Conservation (phyloP, 1,140 invertebrate species). For the Lasaia peninsularis region DNA sequence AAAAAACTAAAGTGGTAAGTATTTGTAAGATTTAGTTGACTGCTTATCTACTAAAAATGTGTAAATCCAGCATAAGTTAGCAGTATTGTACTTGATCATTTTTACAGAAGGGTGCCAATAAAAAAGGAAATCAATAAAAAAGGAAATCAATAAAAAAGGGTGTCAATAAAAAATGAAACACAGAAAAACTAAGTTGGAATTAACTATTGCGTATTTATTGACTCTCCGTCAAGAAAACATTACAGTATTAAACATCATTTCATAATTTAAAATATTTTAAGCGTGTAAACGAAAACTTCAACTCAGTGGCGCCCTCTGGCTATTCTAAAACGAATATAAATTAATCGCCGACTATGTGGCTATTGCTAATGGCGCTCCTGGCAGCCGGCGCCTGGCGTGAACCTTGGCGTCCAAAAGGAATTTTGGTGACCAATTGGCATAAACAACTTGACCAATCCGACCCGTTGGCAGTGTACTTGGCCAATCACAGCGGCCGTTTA, state of each 20-base stretch:
- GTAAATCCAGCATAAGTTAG: too few species aligned
- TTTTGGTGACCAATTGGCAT: constrained; percentile 29
- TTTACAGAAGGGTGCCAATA: too few species aligned
- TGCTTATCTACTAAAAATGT: too few species aligned
- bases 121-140: too few species aligned
- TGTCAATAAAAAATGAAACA: constrained; percentile 42
- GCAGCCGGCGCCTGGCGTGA: constrained; percentile 41
- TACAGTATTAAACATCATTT: constrained; percentile 66
- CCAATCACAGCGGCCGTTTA: constrained; percentile 14
- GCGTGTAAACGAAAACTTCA: constrained; percentile 65
- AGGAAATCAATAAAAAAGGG: neutral
- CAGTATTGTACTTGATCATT: too few species aligned
- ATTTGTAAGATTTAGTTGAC: too few species aligned
- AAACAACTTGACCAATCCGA: constrained; percentile 25
- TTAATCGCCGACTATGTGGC: constrained; percentile 68
- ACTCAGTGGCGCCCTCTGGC: constrained; percentile 60
- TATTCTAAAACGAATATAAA: constrained; percentile 77
- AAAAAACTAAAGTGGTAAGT: too few species aligned
- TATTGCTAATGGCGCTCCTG: constrained; percentile 58
- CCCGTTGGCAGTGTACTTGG: constrained; percentile 18
- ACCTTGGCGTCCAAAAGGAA: constrained; percentile 32
- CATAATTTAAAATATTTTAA: constrained; percentile 63
- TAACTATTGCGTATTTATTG: constrained; percentile 77
- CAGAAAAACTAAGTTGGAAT: constrained; percentile 62
- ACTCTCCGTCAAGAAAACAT: constrained; percentile 70